Conservation (phyloP, 92 coral and sea anemone species). For the Parazoanthus darwini region DNA sequence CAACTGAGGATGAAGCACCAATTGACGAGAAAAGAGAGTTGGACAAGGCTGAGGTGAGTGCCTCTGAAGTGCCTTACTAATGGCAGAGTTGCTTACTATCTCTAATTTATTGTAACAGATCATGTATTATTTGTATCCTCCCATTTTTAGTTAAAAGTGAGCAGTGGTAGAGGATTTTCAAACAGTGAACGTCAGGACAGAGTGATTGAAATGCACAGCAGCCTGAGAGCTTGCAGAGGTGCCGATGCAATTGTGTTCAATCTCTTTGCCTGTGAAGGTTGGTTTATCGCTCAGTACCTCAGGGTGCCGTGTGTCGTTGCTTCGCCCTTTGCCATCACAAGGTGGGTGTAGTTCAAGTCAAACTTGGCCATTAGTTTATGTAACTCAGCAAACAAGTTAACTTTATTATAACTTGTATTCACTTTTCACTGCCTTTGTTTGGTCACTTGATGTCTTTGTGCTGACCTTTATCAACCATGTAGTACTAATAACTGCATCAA, state of each 20-base stretch:
- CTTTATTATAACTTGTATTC: too few relatives aligned
- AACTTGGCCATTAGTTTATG: too few relatives aligned
- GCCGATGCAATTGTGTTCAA: constrained; percentile 87
- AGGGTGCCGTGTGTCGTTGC: constrained; percentile 80
- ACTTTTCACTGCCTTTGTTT: too few relatives aligned
- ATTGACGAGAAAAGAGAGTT: constrained; percentile 30
- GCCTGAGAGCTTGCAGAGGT: constrained; percentile 79
- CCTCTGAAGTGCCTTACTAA: too few relatives aligned
- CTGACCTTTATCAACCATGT: too few relatives aligned
- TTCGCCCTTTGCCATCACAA: constrained; percentile 90
- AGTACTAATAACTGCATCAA: too few relatives aligned
- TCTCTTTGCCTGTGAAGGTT: constrained; percentile 91
- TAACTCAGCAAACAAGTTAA: too few relatives aligned
- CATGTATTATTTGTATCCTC: background rate
- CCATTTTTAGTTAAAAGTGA: constrained; percentile 67
- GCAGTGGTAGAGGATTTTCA: constrained; percentile 83
- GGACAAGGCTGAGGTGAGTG: constrained; percentile 57
- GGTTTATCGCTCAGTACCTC: constrained; percentile 82
- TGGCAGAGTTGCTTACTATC: too few relatives aligned
- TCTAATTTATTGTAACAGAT: too few relatives aligned
- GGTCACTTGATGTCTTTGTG: too few relatives aligned
- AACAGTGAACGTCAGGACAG: constrained; percentile 75
- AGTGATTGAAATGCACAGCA: constrained; percentile 81
- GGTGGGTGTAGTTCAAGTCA: constrained; percentile 45
- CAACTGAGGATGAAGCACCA: constrained; percentile 23